phyloP scores from a whole-genome alignment of 1,140 invertebrate genomes.

The Drosophila biarmipes region DNA sequence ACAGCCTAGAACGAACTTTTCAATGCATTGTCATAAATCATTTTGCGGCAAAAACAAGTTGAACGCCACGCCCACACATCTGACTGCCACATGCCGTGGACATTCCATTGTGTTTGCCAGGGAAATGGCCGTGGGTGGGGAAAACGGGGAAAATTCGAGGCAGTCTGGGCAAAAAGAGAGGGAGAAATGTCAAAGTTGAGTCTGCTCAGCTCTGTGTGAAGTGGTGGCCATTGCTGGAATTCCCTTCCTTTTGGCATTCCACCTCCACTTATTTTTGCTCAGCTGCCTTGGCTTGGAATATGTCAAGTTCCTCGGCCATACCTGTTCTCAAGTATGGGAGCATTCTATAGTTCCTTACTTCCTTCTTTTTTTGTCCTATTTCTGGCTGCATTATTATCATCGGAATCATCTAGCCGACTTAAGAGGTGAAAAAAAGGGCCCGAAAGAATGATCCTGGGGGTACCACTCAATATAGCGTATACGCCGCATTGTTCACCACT shows the following conservation, averaged over 20 bases:
- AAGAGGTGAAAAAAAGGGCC: slow-evolving; percentile 30
- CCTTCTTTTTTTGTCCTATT: slow-evolving; percentile 11
- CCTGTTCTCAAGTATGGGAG: slow-evolving; percentile 19
- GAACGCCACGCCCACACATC: slow-evolving; percentile 51
- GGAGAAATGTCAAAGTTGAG: slow-evolving; percentile 69
- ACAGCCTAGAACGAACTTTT: slow-evolving; percentile 67
- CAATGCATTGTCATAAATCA: slow-evolving; percentile 78
- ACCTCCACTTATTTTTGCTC: slow-evolving; percentile 28
- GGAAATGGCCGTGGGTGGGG: slow-evolving; percentile 11
- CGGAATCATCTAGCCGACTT: not conserved
- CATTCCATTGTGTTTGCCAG: slow-evolving; percentile 40
- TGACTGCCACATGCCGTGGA: slow-evolving; percentile 55
- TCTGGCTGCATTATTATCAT: slow-evolving; percentile 40
- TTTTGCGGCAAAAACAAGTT: slow-evolving; percentile 74
- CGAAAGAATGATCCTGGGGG: slow-evolving; percentile 5
- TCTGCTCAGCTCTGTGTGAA: slow-evolving; percentile 22
- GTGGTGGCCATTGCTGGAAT: slow-evolving; percentile 22
- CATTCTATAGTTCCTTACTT: not conserved
- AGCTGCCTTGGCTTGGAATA: slow-evolving; percentile 16
- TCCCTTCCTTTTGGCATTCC: slow-evolving; percentile 22
- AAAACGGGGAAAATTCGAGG: slow-evolving; percentile 9
- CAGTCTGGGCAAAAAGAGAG: slow-evolving; percentile 12
- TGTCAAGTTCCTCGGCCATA: slow-evolving; percentile 30
- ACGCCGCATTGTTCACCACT: slow-evolving; percentile 48
- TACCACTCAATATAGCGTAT: slow-evolving; percentile 52